Evolutionary conservation across 1,140 invertebrate genomes (phyloP).

Genomic region (Matsumurasca onukii): DNA sequence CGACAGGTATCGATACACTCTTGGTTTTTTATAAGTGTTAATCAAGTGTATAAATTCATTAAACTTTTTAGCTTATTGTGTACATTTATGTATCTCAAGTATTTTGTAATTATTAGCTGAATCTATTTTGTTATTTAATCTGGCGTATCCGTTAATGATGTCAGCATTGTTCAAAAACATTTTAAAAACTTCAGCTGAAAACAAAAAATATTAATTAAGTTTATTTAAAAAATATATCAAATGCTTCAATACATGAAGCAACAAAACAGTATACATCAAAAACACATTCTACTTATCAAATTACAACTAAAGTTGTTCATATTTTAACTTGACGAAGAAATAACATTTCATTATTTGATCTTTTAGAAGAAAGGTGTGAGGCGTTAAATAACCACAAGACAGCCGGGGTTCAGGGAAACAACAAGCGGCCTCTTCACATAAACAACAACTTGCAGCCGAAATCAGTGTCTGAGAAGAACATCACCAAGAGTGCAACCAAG

Average conservation of each 20-base stretch:
- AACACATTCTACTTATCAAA: neutral
- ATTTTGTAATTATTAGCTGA: too few relatives aligned
- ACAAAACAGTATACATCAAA: too few relatives aligned
- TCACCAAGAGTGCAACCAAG: slow-evolving; percentile 33
- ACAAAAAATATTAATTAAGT: too few relatives aligned
- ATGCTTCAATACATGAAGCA: too few relatives aligned
- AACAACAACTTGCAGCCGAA: slow-evolving; percentile 49
- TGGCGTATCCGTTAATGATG: too few relatives aligned
- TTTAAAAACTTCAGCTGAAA: too few relatives aligned
- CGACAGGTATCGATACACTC: neutral
- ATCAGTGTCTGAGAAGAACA: slow-evolving; percentile 36
- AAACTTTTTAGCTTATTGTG: neutral
- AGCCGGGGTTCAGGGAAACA: slow-evolving; percentile 7
- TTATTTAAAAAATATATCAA: too few relatives aligned
- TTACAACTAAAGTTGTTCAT: neutral
- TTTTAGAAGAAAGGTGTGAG: slow-evolving; percentile 30
- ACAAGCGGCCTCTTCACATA: slow-evolving; percentile 46
- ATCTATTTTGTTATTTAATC: too few relatives aligned
- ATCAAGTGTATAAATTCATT: neutral
- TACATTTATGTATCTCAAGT: too few relatives aligned
- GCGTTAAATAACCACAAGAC: slow-evolving; percentile 41
- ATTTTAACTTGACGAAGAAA: neutral
- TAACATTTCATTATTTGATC: slow-evolving; percentile 7
- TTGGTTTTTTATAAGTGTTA: neutral
- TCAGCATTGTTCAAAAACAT: too few relatives aligned